Evolutionary conservation across 2,888 invertebrate genomes (phyloP).

Genomic region (Drosophila diplacantha): DNA sequence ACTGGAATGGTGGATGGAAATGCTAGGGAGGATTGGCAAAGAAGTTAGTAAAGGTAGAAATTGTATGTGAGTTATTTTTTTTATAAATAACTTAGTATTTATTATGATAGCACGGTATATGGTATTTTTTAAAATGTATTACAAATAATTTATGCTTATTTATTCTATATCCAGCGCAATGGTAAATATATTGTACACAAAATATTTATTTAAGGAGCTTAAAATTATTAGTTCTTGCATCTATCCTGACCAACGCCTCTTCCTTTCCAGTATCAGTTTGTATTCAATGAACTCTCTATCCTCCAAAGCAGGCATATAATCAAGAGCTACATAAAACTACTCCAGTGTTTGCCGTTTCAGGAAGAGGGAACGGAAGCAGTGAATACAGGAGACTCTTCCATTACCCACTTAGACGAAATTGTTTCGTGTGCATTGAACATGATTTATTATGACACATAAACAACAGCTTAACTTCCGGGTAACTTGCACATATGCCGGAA

Average conservation of each 20-base stretch:
- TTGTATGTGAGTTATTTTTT: background rate
- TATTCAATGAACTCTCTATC: background rate
- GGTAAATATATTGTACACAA: background rate
- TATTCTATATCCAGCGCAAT: background rate
- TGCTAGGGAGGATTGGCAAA: background rate
- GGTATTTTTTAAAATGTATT: background rate
- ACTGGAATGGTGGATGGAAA: background rate
- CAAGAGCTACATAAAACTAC: slow-evolving; percentile 20
- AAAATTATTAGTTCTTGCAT: background rate
- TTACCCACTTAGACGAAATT: slow-evolving; percentile 66
- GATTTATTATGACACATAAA: slow-evolving; percentile 73
- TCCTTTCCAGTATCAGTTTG: no score
- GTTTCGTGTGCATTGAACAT: slow-evolving; percentile 72
- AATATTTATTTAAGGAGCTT: background rate
- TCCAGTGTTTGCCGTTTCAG: background rate
- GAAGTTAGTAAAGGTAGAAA: no score
- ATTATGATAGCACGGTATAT: background rate
- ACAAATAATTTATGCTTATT: no score
- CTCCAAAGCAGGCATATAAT: background rate
- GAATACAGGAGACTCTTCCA: slow-evolving; percentile 44
- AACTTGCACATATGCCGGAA: slow-evolving; percentile 49
- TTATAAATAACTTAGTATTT: background rate
- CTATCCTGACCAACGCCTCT: background rate
- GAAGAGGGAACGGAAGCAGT: slow-evolving; percentile 1
- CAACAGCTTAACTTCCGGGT: slow-evolving; percentile 71